phyloP scores from a whole-genome alignment of 2,888 invertebrate species.

The Capitulum mitella region DNA sequence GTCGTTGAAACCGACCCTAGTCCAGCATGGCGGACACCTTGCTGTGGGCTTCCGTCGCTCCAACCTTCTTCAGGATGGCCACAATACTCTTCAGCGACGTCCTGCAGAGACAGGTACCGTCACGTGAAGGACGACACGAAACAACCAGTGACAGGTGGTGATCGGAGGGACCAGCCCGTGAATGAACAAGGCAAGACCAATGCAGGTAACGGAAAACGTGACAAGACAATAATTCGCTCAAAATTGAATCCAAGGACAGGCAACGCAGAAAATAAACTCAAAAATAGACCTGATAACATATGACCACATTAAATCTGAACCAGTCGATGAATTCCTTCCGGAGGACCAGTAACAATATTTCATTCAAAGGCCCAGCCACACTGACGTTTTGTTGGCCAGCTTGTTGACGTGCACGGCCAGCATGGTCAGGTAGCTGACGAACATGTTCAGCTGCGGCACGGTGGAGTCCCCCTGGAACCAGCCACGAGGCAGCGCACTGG shows the following conservation, averaged over 20 bases:
- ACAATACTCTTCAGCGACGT: neutral
- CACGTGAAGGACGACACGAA: no score
- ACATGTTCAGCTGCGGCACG: neutral
- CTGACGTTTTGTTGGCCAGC: neutral
- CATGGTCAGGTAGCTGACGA: constrained; percentile 26
- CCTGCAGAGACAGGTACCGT: no score
- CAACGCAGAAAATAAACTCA: neutral
- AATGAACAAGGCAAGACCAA: no score
- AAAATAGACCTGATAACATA: no score
- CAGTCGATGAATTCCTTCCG: neutral
- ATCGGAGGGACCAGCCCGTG: no score
- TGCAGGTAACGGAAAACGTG: neutral
- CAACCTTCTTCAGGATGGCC: neutral
- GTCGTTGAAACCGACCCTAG: no score
- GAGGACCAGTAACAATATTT: neutral
- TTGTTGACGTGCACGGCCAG: constrained; percentile 3
- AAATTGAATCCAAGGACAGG: neutral
- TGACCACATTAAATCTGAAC: no score
- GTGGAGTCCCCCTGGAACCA: neutral
- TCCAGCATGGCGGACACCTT: neutral
- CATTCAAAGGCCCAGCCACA: neutral
- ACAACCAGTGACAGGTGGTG: no score
- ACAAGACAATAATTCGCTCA: neutral
- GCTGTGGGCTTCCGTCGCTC: neutral
- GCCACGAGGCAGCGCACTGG: neutral